A percentile compares a stretch with the other conserved stretches of the same genome.
Conservation (phyloP, 2,888 invertebrate genomes). For the Heliconius sara region DNA sequence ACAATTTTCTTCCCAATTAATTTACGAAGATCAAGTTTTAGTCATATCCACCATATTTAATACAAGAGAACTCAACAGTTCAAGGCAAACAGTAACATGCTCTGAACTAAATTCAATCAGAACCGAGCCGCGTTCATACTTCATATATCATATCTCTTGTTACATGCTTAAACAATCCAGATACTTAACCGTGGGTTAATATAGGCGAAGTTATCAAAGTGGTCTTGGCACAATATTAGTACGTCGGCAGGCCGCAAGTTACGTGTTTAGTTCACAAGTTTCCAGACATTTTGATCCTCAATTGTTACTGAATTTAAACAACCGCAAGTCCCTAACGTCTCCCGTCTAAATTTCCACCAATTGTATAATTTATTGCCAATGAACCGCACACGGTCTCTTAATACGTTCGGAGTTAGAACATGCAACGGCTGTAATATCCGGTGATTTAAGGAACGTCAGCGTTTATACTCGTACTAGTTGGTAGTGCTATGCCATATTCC, state of each 20-base stretch:
- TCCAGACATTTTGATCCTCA: slow-evolving; percentile 57
- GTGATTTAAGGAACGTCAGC: slow-evolving; percentile 41
- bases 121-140: slow-evolving; percentile 40
- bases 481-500: slow-evolving; percentile 8
- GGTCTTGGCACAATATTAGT: slow-evolving; percentile 55
- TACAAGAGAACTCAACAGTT: not conserved
- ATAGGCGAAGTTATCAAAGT: slow-evolving; percentile 50
- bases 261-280: slow-evolving; percentile 61
- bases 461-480: slow-evolving; percentile 25
- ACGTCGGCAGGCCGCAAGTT: slow-evolving; percentile 55
- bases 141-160: slow-evolving; percentile 43
- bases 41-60: not conserved
- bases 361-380: slow-evolving; percentile 49
- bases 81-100: not conserved
- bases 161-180: slow-evolving; percentile 44
- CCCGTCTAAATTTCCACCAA: slow-evolving; percentile 49
- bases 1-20: not conserved
- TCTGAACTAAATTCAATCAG: slow-evolving; percentile 37
- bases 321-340: slow-evolving; percentile 49
- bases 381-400: slow-evolving; percentile 46
- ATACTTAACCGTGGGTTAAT: slow-evolving; percentile 47
- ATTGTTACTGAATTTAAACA: slow-evolving; percentile 55
- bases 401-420: slow-evolving; percentile 36
- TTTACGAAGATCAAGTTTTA: not conserved
- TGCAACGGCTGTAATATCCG: slow-evolving; percentile 40